Percentiles rank a stretch among this genome's conserved stretches.
Evolutionary conservation across 2,888 invertebrate genomes (phyloP).

Genomic region (Ichneumoninae sp.): DNA sequence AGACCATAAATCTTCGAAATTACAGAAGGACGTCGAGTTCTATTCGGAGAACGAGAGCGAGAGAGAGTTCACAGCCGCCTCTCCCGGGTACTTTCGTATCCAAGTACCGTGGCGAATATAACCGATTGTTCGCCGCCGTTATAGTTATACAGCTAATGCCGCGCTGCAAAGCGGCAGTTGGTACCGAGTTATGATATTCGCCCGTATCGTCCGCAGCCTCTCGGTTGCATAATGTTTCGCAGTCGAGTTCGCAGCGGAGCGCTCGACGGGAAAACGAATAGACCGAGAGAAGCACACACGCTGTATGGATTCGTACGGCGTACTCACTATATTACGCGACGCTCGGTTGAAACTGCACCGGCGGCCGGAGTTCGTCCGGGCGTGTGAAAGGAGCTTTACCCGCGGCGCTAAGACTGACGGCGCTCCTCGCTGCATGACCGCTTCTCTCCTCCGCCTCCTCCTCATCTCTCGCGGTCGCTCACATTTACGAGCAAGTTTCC

Average conservation of each 20-base stretch:
- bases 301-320: background rate
- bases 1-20: conserved; percentile 4
- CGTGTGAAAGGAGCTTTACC: conserved; percentile 76
- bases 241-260: background rate
- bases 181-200: conserved; percentile 12
- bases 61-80: background rate
- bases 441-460: background rate
- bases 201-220: conserved; percentile 1
- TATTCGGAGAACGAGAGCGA: background rate
- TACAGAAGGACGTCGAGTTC: background rate
- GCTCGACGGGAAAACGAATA: conserved; percentile 8
- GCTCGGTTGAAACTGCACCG: conserved; percentile 55
- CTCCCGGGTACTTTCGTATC: background rate
- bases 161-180: background rate
- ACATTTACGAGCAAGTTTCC: conserved; percentile 74
- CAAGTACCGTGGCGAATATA: conserved; percentile 37
- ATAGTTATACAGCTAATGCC: conserved; percentile 3
- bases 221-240: conserved; percentile 12
- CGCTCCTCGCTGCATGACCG: conserved; percentile 67
- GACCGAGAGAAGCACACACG: conserved; percentile 6
- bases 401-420: conserved; percentile 69
- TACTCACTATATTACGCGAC: conserved; percentile 46
- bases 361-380: conserved; percentile 62
- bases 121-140: conserved; percentile 33
- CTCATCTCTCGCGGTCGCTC: conserved; percentile 23